Evolutionary conservation across 2,797 vertebrate species (phyloP).

Genomic region (Apodemus agrarius): DNA sequence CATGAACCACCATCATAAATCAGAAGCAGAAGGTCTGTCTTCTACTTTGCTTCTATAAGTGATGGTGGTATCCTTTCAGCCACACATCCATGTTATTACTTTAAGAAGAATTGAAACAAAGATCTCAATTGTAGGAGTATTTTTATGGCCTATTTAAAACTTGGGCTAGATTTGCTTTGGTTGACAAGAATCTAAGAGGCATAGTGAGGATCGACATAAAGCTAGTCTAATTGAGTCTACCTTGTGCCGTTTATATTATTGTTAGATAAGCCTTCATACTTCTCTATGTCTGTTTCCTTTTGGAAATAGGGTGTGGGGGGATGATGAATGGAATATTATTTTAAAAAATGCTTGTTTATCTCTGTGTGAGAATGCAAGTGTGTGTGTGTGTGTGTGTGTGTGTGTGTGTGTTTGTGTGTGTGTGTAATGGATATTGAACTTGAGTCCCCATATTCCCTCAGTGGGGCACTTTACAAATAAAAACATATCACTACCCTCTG

Average conservation of each 20-base stretch:
- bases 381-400: neutral
- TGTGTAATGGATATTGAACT: neutral
- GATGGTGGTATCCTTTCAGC: neutral
- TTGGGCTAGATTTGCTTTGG: conserved; percentile 15
- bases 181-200: neutral
- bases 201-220: neutral
- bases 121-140: neutral
- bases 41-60: neutral
- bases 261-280: neutral
- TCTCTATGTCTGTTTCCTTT: neutral
- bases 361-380: neutral
- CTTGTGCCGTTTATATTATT: neutral
- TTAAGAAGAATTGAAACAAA: conserved; percentile 32
- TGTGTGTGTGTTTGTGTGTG: neutral
- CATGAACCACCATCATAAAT: neutral
- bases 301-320: neutral
- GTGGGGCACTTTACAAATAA: neutral
- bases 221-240: neutral
- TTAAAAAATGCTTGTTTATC: neutral
- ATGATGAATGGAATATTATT: neutral
- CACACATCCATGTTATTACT: neutral
- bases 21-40: neutral
- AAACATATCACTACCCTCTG: neutral
- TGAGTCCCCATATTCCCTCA: neutral
- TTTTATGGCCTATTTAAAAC: neutral